phyloP scores from a whole-genome alignment of 2,113 vertebrate genomes.

The Panthera tigris region DNA sequence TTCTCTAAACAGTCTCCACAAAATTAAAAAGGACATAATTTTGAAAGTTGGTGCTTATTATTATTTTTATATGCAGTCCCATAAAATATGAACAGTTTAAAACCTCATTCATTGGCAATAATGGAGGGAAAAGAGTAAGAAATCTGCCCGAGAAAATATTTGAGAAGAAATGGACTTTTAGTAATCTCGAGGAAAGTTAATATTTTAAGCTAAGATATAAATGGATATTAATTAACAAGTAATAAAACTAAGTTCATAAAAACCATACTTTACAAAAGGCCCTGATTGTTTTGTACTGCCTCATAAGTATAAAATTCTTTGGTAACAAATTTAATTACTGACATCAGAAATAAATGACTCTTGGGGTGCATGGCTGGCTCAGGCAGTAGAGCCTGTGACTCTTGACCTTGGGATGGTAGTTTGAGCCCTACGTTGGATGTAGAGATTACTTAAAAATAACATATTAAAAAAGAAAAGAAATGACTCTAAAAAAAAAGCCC shows the following conservation, averaged over 20 bases:
- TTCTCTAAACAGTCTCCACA: slow-evolving; percentile 50
- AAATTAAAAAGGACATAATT: slow-evolving; percentile 48
- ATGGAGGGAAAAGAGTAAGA: neutral
- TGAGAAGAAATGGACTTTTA: slow-evolving; percentile 11
- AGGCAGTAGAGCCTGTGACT: neutral
- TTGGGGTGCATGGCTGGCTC: neutral
- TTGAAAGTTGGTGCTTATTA: slow-evolving; percentile 35
- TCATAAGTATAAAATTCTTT: neutral
- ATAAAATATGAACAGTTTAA: slow-evolving; percentile 24
- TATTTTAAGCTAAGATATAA: slow-evolving; percentile 45
- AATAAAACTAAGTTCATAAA: slow-evolving; percentile 60
- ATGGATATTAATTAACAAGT: neutral
- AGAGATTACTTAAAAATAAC: neutral
- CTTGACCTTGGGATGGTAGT: neutral
- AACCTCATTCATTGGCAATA: neutral
- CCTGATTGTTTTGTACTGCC: slow-evolving; percentile 14
- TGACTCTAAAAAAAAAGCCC: neutral
- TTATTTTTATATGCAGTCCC: slow-evolving; percentile 4
- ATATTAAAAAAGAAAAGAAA: neutral
- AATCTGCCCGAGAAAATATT: neutral
- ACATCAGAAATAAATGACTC: slow-evolving; percentile 39
- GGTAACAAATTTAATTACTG: slow-evolving; percentile 33
- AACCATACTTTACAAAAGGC: neutral
- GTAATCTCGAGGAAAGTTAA: slow-evolving; percentile 36
- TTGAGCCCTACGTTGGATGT: neutral